A percentile compares a stretch with the other conserved stretches of the same genome.
phyloP scores from a whole-genome alignment of 2,797 vertebrate species.

The Benthosema pterotum region DNA sequence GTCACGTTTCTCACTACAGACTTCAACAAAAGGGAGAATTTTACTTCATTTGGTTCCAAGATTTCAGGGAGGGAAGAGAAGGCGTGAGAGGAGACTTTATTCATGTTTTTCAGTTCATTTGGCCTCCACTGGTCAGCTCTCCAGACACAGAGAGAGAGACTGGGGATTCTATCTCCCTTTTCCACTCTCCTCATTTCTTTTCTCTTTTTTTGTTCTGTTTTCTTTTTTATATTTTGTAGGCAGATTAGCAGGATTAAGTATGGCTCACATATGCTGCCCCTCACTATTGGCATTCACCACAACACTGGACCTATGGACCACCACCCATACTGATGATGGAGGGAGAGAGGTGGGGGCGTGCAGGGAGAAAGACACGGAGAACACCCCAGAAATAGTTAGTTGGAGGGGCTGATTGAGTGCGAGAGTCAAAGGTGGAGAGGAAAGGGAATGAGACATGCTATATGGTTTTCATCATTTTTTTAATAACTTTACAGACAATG shows the following conservation, averaged over 20 bases:
- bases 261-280: conserved; percentile 96
- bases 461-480: background rate
- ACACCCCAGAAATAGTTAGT: too few relatives aligned
- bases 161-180: conserved; percentile 70
- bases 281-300: conserved; percentile 93
- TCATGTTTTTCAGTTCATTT: conserved; percentile 86
- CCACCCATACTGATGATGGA: conserved; percentile 85
- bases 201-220: conserved; percentile 45
- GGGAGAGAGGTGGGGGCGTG: conserved; percentile 17
- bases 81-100: conserved; percentile 63
- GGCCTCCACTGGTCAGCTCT: conserved; percentile 79
- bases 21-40: conserved; percentile 70
- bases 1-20: conserved; percentile 59
- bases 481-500: background rate
- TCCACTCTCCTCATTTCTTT: conserved; percentile 62
- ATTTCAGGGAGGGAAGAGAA: conserved; percentile 56
- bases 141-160: conserved; percentile 76
- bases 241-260: conserved; percentile 99
- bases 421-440: conserved; percentile 22
- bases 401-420: background rate
- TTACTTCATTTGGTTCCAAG: conserved; percentile 77
- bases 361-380: background rate
- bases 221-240: conserved; percentile 71
- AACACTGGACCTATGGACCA: conserved; percentile 74
- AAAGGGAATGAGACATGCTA: background rate